phyloP scores from a whole-genome alignment of 2,797 vertebrate genomes.

The Varecia variegata region DNA sequence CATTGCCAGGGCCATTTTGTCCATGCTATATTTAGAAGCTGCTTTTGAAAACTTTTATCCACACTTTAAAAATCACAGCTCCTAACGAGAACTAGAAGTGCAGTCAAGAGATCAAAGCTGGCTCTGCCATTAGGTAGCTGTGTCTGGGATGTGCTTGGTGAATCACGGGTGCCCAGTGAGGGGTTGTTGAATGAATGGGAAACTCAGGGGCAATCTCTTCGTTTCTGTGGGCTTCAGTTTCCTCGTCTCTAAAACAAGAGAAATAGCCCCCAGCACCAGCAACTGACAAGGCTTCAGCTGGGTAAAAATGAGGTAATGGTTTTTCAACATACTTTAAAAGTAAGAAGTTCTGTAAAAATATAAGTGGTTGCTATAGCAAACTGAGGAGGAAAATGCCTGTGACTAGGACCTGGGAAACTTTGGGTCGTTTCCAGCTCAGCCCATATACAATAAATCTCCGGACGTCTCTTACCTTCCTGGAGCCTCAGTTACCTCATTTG shows the following conservation, averaged over 20 bases:
- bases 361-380: slow-evolving; percentile 39
- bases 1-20: not conserved
- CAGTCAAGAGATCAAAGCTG: not conserved
- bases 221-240: not conserved
- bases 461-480: slow-evolving; percentile 24
- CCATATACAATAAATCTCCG: slow-evolving; percentile 50
- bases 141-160: not conserved
- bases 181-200: not conserved
- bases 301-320: slow-evolving; percentile 26
- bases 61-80: not conserved
- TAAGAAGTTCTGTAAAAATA: slow-evolving; percentile 42
- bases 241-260: not conserved
- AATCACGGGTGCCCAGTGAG: not conserved
- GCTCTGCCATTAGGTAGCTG: not conserved
- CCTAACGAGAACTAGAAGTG: not conserved
- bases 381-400: not conserved
- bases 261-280: not conserved
- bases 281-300: not conserved
- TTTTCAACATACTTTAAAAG: slow-evolving; percentile 38
- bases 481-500: slow-evolving; percentile 34
- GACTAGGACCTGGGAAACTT: slow-evolving; percentile 3
- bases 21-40: not conserved
- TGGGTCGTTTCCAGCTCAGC: slow-evolving; percentile 43
- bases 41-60: slow-evolving; percentile 24
- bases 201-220: not conserved